phyloP scores from a whole-genome alignment of 2,888 invertebrate species.

The Amblyjoppa fuscipennis region DNA sequence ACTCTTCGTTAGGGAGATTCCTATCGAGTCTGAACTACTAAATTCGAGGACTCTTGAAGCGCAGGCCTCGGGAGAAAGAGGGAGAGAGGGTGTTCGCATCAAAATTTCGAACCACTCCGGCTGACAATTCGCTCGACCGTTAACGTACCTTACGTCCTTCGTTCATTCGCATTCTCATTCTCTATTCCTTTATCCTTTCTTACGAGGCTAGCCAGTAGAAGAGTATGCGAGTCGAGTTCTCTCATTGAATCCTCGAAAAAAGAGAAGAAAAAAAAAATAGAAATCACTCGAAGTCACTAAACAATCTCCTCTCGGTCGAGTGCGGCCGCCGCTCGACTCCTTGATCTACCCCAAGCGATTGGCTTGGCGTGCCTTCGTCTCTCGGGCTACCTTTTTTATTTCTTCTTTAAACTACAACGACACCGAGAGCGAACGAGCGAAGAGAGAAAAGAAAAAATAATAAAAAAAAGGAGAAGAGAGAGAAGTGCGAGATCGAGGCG shows the following conservation, averaged over 20 bases:
- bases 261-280: slow-evolving; percentile 16
- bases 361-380: slow-evolving; percentile 62
- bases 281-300: slow-evolving; percentile 81
- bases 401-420: slow-evolving; percentile 1
- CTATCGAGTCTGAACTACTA: slow-evolving; percentile 8
- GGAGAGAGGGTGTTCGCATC: slow-evolving; percentile 29
- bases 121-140: slow-evolving; percentile 76
- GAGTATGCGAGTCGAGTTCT: slow-evolving; percentile 60
- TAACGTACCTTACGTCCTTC: slow-evolving; percentile 70
- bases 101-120: slow-evolving; percentile 48
- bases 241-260: slow-evolving; percentile 73
- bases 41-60: slow-evolving; percentile 35
- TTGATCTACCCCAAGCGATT: slow-evolving; percentile 81
- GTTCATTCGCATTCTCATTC: slow-evolving; percentile 53
- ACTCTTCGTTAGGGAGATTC: slow-evolving; percentile 6
- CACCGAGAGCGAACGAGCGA: neutral
- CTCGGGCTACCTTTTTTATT: slow-evolving; percentile 22
- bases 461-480: slow-evolving; percentile 59
- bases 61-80: neutral
- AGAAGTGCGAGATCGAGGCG: slow-evolving; percentile 72
- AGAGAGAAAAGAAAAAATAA: slow-evolving; percentile 42
- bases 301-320: slow-evolving; percentile 80
- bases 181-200: slow-evolving; percentile 25
- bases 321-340: slow-evolving; percentile 78
- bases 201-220: slow-evolving; percentile 8